Conservation (phyloP, 2,113 vertebrate genomes). For the Motacilla alba region DNA sequence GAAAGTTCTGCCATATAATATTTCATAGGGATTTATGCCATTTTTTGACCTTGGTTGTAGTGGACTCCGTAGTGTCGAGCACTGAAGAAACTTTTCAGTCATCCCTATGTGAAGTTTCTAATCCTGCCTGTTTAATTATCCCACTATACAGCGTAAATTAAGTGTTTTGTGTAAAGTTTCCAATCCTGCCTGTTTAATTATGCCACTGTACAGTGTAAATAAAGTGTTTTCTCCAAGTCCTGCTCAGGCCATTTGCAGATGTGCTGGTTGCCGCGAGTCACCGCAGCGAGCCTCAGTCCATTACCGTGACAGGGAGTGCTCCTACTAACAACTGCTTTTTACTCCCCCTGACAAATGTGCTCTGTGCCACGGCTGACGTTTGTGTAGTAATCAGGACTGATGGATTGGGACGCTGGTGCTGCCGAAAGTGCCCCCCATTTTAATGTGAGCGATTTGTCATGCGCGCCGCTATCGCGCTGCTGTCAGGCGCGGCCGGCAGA, state of each 20-base stretch:
- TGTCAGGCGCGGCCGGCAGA: slow-evolving; percentile 74
- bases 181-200: background rate
- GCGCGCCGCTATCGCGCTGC: slow-evolving; percentile 75
- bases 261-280: slow-evolving; percentile 43
- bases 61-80: background rate
- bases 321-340: slow-evolving; percentile 85
- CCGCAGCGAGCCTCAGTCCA: slow-evolving; percentile 64
- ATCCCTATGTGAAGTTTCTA: background rate
- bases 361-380: slow-evolving; percentile 77
- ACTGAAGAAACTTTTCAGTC: background rate
- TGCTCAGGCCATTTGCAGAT: slow-evolving; percentile 50
- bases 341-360: slow-evolving; percentile 82
- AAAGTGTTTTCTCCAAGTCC: slow-evolving; percentile 22
- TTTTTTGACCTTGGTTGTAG: background rate
- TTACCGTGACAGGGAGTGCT: slow-evolving; percentile 81
- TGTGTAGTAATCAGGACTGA: slow-evolving; percentile 88
- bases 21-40: background rate
- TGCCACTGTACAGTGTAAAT: background rate
- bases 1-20: background rate
- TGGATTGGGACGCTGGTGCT: slow-evolving; percentile 81
- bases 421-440: slow-evolving; percentile 81
- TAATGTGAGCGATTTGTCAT: slow-evolving; percentile 84
- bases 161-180: background rate
- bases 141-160: background rate
- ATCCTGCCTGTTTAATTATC: background rate